Conservation (phyloP, 2,113 vertebrate species). For the Sminthopsis crassicaudata region DNA sequence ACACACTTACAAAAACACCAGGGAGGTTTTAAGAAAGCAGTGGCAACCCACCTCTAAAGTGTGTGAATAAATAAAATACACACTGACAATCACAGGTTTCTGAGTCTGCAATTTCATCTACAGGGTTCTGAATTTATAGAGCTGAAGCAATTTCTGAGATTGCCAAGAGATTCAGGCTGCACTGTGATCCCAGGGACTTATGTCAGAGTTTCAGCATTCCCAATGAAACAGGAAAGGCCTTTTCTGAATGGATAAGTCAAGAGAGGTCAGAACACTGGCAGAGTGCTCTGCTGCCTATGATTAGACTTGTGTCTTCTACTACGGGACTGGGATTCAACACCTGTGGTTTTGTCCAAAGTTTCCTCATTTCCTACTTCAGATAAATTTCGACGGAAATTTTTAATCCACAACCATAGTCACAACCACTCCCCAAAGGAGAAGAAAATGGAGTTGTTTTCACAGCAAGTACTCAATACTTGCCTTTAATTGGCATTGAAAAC, state of each 20-base stretch:
- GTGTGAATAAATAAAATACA: rapidly evolving
- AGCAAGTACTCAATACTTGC: background rate
- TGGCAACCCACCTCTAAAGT: rapidly evolving
- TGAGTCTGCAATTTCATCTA: background rate
- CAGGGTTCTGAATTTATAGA: background rate
- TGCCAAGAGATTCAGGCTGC: rapidly evolving
- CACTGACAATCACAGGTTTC: rapidly evolving
- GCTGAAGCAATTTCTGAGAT: background rate
- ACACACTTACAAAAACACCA: background rate
- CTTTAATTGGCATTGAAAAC: background rate
- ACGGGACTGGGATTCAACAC: background rate
- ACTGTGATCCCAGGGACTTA: background rate
- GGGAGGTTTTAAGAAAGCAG: background rate
- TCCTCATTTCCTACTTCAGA: background rate
- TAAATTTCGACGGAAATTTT: background rate
- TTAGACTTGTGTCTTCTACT: background rate
- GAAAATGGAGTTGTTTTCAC: background rate
- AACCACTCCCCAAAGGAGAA: background rate
- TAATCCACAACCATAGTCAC: background rate
- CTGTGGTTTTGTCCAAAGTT: background rate
- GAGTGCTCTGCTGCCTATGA: background rate
- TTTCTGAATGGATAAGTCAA: background rate
- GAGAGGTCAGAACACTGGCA: no score
- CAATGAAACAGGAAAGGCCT: background rate
- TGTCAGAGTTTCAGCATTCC: background rate